phyloP scores from a whole-genome alignment of 2,797 vertebrate species.

The Eulemur albifrons region DNA sequence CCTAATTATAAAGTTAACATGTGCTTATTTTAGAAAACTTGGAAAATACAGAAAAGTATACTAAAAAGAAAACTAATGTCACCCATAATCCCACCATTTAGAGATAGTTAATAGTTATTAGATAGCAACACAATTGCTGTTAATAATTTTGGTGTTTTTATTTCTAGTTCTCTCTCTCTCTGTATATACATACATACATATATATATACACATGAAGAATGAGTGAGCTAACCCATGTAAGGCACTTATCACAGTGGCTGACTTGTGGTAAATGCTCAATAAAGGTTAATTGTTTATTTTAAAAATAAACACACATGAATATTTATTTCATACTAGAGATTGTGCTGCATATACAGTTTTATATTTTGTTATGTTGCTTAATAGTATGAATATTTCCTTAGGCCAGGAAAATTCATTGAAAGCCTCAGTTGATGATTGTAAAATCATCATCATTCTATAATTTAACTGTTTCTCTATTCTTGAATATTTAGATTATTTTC shows the following conservation, averaged over 20 bases:
- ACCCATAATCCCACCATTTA: not conserved
- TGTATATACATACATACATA: not conserved
- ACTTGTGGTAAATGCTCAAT: not conserved
- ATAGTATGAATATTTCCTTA: not conserved
- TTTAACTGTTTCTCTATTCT: not conserved
- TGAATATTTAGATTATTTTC: not conserved
- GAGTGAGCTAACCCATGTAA: not conserved
- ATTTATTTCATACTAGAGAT: not conserved
- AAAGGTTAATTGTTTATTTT: not conserved
- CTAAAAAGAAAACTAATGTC: not conserved
- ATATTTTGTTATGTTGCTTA: not conserved
- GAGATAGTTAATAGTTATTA: not conserved
- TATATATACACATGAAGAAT: not conserved
- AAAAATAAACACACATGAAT: not conserved
- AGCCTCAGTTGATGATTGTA: not conserved
- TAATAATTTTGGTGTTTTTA: not conserved
- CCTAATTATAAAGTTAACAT: not conserved
- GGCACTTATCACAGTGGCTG: not conserved
- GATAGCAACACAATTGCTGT: not conserved
- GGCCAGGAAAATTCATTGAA: not conserved
- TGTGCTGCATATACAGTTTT: not conserved
- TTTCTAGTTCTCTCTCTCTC: not conserved
- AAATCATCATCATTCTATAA: not conserved
- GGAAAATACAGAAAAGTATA: slow-evolving; percentile 24
- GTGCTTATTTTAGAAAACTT: not conserved